Percentiles rank a stretch among this genome's conserved stretches.
phyloP scores from a whole-genome alignment of 2,113 vertebrate species.

The Mustelus asterias region DNA sequence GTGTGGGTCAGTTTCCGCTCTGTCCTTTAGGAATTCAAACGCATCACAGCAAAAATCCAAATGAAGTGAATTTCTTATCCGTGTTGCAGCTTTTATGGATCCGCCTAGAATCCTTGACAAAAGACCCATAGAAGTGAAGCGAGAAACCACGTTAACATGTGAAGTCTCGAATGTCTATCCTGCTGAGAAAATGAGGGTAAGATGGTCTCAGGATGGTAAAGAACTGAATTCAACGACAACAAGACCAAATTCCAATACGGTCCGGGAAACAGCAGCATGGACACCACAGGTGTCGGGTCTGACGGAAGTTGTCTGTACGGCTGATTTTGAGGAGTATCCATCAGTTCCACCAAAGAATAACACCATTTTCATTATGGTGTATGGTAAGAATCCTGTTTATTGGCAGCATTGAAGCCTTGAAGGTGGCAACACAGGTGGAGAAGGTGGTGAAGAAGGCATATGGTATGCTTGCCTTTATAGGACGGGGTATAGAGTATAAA shows the following conservation, averaged over 20 bases:
- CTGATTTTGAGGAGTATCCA: background rate
- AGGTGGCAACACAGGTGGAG: no score
- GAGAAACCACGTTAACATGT: background rate
- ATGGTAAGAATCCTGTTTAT: background rate
- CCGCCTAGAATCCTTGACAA: background rate
- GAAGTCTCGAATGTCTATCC: background rate
- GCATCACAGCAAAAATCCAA: background rate
- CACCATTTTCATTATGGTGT: background rate
- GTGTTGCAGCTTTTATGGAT: slow-evolving; percentile 6
- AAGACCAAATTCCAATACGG: background rate
- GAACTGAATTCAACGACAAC: background rate
- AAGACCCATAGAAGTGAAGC: background rate
- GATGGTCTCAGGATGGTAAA: background rate
- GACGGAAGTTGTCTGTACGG: background rate
- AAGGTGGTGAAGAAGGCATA: no score
- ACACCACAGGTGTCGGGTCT: background rate
- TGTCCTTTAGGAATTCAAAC: background rate
- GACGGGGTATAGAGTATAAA: no score
- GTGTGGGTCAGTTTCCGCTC: background rate
- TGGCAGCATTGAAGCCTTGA: no score
- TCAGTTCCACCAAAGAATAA: background rate
- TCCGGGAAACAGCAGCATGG: background rate
- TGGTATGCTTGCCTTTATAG: no score
- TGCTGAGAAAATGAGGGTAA: background rate
- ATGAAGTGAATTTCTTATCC: background rate